A percentile compares a stretch with the other conserved stretches of the same genome.
These are phyloP conservation scores for Archips xylosteana DNA, from an alignment of 2,888 invertebrate species.

Conservation along the genomic window DNA sequence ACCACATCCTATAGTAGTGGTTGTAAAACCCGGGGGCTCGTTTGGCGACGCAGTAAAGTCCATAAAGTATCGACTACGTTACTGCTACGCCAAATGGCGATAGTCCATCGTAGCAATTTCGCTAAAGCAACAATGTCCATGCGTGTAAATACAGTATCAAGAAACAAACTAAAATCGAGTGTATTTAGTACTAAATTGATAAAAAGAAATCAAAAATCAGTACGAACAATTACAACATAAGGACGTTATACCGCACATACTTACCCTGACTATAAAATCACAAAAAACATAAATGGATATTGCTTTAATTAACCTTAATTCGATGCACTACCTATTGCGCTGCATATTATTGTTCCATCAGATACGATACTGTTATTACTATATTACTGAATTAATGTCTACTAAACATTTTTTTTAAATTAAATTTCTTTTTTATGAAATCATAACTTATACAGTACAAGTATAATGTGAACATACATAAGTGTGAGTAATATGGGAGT, in stretches of 20 bases:
- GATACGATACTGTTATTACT: conserved; percentile 49
- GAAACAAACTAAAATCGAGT: background rate
- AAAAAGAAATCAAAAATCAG: background rate
- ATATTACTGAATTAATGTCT: conserved; percentile 7
- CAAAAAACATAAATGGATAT: conserved; percentile 65
- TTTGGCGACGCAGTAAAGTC: conserved; percentile 29
- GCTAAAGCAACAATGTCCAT: conserved; percentile 35
- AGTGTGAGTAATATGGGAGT: no score
- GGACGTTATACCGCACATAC: background rate
- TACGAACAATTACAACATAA: background rate
- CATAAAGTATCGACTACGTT: conserved; percentile 31
- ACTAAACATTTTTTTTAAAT: background rate
- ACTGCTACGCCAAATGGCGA: conserved; percentile 17
- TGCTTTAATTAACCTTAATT: conserved; percentile 79
- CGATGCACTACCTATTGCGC: conserved; percentile 65
- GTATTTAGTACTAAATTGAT: no score
- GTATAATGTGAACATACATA: no score
- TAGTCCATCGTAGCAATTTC: conserved; percentile 10
- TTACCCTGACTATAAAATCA: conserved; percentile 30
- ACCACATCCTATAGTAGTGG: conserved; percentile 4
- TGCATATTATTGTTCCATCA: conserved; percentile 58
- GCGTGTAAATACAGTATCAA: background rate
- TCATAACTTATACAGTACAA: no score
- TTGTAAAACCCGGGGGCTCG: conserved; percentile 23
- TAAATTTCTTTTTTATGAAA: no score